A percentile compares a stretch with the other conserved stretches of the same genome.
These are phyloP conservation scores for Epinephelus fuscoguttatus DNA, from an alignment of 2,113 vertebrate genomes.

Conservation along the genomic window DNA sequence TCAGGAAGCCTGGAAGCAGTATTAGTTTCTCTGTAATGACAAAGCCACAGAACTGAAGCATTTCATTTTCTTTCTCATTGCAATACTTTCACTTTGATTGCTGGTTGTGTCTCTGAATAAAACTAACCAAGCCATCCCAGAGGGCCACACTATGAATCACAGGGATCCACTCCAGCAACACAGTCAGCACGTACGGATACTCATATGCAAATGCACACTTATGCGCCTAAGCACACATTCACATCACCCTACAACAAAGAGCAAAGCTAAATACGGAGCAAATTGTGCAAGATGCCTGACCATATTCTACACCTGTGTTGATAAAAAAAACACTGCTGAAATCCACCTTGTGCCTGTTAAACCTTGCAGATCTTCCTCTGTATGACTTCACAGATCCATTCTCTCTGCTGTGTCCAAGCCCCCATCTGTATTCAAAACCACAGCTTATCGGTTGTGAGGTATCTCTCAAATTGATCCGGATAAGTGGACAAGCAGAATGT, in stretches of 20 bases:
- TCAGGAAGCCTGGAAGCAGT: constrained; percentile 31
- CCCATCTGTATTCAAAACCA: constrained; percentile 44
- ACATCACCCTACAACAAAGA: neutral
- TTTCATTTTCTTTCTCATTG: constrained; percentile 52
- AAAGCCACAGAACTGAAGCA: constrained; percentile 25
- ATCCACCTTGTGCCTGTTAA: neutral
- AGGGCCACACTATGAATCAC: constrained; percentile 41
- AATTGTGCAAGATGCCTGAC: neutral
- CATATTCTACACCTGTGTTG: constrained; percentile 3
- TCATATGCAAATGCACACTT: constrained; percentile 26
- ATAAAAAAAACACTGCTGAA: constrained; percentile 8
- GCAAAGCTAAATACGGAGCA: constrained; percentile 25
- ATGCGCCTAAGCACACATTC: neutral
- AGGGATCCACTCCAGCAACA: constrained; percentile 25
- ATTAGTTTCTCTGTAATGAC: constrained; percentile 50
- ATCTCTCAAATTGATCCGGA: constrained; percentile 1
- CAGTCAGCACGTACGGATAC: constrained; percentile 27
- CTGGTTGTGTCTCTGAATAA: constrained; percentile 45
- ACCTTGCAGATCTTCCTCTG: constrained; percentile 17
- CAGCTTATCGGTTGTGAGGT: constrained; percentile 11
- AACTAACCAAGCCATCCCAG: constrained; percentile 47
- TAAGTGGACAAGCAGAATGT: constrained; percentile 15
- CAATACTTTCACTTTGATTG: constrained; percentile 57
- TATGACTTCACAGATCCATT: neutral
- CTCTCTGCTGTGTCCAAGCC: constrained; percentile 2